Evolutionary conservation across 2,113 vertebrate species (phyloP).

Genomic region (Eublepharis macularius): DNA sequence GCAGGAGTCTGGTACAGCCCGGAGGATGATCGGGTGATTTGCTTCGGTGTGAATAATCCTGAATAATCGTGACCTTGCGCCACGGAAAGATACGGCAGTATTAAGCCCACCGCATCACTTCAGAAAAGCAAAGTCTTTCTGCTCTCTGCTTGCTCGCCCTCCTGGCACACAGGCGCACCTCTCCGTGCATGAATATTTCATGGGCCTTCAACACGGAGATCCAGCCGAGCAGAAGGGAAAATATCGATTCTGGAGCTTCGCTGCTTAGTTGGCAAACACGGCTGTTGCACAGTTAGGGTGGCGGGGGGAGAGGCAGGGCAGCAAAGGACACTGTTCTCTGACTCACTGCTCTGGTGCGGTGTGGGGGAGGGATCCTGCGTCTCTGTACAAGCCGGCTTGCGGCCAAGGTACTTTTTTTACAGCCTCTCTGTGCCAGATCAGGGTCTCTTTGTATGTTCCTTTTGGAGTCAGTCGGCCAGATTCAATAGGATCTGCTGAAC

Average conservation of each 20-base stretch:
- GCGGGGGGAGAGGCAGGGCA: background rate
- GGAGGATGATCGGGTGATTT: background rate
- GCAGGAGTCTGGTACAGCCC: background rate
- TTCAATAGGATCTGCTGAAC: too few species aligned
- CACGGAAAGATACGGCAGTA: background rate
- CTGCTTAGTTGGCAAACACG: background rate
- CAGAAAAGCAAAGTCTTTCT: background rate
- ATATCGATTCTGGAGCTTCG: background rate
- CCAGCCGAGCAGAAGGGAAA: conserved; percentile 18
- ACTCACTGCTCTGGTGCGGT: background rate
- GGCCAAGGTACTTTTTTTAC: background rate
- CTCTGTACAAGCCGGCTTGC: background rate
- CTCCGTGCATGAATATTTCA: conserved; percentile 21
- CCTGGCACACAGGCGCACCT: accelerated
- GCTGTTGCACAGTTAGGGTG: too few species aligned
- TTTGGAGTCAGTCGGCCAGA: background rate
- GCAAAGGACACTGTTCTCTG: background rate
- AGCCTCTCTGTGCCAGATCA: background rate
- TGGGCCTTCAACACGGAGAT: background rate
- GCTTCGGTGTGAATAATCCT: too few species aligned
- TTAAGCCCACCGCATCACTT: background rate
- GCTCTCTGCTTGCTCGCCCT: too few species aligned
- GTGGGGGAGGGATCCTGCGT: background rate
- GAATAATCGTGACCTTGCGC: too few species aligned
- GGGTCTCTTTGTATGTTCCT: background rate